Evolutionary conservation across 2,888 invertebrate genomes (phyloP).

Genomic region (Hymenopus coronatus): DNA sequence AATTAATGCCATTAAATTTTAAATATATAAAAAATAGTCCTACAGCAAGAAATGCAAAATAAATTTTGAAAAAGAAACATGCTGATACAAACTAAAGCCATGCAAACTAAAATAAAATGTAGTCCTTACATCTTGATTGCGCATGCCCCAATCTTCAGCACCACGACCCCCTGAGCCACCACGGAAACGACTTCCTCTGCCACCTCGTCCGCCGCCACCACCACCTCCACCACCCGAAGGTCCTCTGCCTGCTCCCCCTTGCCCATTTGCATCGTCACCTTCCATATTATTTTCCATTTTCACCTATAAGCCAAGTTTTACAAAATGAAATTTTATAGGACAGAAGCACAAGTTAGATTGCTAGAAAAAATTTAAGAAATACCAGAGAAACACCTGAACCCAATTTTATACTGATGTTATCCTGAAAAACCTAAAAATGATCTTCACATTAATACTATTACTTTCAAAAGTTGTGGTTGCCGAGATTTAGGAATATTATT

Average conservation of each 20-base stretch:
- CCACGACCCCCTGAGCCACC: slow-evolving; percentile 14
- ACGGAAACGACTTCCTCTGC: slow-evolving; percentile 25
- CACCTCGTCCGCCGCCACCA: slow-evolving; percentile 1
- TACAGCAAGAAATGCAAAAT: background rate
- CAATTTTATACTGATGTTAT: too few species aligned
- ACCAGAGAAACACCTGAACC: too few species aligned
- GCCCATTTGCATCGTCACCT: slow-evolving; percentile 17
- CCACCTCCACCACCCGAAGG: background rate
- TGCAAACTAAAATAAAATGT: background rate
- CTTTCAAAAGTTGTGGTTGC: too few species aligned
- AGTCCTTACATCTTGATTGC: slow-evolving; percentile 31
- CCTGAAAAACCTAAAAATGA: too few species aligned
- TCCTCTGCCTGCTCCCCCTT: slow-evolving; percentile 17
- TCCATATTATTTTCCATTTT: slow-evolving; percentile 14
- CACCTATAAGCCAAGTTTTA: background rate
- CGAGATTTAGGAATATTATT: too few species aligned
- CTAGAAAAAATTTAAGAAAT: too few species aligned
- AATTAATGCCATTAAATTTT: too few species aligned
- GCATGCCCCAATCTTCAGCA: slow-evolving; percentile 27
- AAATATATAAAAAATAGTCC: too few species aligned
- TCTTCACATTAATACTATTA: too few species aligned
- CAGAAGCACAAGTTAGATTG: too few species aligned
- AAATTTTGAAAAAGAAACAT: background rate
- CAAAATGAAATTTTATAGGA: too few species aligned
- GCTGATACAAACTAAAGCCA: background rate